phyloP scores from a whole-genome alignment of 2,888 invertebrate genomes.

The Athripsodes cinereus region DNA sequence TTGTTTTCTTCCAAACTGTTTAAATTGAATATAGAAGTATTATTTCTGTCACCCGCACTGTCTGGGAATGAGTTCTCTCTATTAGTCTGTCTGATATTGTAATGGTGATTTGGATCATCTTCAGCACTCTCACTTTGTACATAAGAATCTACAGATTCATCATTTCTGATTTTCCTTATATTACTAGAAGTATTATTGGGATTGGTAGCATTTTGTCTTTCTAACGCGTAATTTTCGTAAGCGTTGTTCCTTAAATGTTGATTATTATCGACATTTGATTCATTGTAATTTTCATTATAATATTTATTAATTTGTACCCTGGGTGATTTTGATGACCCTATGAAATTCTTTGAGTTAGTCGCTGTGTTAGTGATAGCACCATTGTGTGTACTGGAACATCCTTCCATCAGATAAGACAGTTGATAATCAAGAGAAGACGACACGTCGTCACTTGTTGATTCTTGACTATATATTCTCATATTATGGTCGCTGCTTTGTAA shows the following conservation, averaged over 20 bases:
- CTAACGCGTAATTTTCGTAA: neutral
- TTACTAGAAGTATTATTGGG: too few relatives aligned
- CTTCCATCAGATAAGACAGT: neutral
- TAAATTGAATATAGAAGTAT: constrained; percentile 21
- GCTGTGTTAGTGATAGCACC: constrained; percentile 4
- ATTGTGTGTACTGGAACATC: constrained; percentile 4
- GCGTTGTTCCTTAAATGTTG: neutral
- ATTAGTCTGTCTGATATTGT: constrained; percentile 10
- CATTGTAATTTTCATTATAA: constrained; percentile 17
- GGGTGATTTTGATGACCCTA: constrained; percentile 14
- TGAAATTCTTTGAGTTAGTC: constrained; percentile 8
- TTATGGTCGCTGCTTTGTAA: neutral
- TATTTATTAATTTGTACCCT: constrained; percentile 20
- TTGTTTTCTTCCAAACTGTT: constrained; percentile 26
- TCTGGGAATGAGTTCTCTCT: constrained; percentile 22
- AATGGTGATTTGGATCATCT: constrained; percentile 12
- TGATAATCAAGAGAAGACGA: neutral
- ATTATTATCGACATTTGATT: constrained; percentile 20
- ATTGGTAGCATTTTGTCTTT: neutral
- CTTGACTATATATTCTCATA: constrained; percentile 7
- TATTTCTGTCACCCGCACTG: constrained; percentile 19
- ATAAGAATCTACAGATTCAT: constrained; percentile 5
- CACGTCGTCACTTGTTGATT: constrained; percentile 5
- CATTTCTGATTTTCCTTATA: constrained; percentile 12
- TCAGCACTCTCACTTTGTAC: neutral